Conservation (phyloP, 2,888 invertebrate genomes). For the Slavum lentiscoides region DNA sequence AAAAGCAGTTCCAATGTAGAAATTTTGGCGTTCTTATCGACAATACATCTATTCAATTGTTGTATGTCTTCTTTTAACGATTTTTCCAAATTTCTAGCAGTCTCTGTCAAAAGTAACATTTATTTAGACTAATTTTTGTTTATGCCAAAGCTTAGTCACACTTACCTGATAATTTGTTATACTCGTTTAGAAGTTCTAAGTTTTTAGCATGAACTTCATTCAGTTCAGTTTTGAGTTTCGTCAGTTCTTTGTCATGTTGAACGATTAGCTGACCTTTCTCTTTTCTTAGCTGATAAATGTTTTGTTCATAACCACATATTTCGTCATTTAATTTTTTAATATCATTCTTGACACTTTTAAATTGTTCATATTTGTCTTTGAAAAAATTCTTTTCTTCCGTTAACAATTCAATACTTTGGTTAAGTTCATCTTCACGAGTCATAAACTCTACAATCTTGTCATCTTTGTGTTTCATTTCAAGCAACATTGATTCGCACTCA, state of each 20-base stretch:
- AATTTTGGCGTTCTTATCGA: conserved; percentile 48
- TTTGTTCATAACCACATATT: conserved; percentile 38
- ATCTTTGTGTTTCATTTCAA: conserved; percentile 36
- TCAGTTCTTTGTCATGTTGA: conserved; percentile 40
- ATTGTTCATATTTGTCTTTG: conserved; percentile 26
- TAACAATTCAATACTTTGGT: conserved; percentile 20
- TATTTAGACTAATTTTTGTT: not conserved
- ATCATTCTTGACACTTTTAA: conserved; percentile 28
- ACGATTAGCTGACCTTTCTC: conserved; percentile 43
- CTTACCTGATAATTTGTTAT: conserved; percentile 34
- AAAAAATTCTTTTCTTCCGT: conserved; percentile 40
- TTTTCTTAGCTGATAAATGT: conserved; percentile 40
- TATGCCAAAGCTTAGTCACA: not conserved
- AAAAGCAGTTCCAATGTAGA: conserved; percentile 38
- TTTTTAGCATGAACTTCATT: conserved; percentile 22
- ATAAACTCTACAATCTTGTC: conserved; percentile 16
- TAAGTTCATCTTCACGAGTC: conserved; percentile 7
- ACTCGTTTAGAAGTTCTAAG: conserved; percentile 23
- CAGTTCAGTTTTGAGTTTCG: conserved; percentile 27
- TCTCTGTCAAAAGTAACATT: conserved; percentile 8
- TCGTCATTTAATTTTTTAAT: conserved; percentile 48
- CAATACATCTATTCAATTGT: conserved; percentile 47
- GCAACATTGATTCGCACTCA: conserved; percentile 43
- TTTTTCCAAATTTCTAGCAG: conserved; percentile 40
- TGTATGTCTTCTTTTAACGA: conserved; percentile 49